A percentile compares a stretch with the other conserved stretches of the same genome.
These are phyloP conservation scores for Maccullochella peelii DNA, from an alignment of 2,113 vertebrate species.

Conservation along the genomic window DNA sequence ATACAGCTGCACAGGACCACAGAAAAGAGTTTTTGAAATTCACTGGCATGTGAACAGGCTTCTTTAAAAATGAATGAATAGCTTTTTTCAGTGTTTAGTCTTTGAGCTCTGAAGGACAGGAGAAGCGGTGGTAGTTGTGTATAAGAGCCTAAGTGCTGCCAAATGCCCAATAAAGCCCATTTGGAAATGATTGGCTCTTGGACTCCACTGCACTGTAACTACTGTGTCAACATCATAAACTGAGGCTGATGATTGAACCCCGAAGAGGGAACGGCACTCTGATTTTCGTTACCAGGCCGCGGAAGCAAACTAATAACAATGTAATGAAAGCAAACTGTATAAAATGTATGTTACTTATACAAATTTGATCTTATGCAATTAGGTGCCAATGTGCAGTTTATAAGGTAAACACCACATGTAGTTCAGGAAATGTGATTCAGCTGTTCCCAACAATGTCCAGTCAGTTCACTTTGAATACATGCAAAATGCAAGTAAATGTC, in stretches of 20 bases:
- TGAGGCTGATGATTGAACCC: slow-evolving; percentile 19
- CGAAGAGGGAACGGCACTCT: not conserved
- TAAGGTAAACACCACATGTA: not conserved
- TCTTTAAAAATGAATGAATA: slow-evolving; percentile 31
- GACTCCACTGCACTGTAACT: slow-evolving; percentile 10
- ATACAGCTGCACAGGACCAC: not conserved
- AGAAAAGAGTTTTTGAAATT: not conserved
- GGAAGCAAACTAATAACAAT: slow-evolving; percentile 36
- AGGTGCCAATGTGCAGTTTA: not conserved
- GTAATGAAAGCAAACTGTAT: slow-evolving; percentile 19
- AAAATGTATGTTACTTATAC: not conserved
- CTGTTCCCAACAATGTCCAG: not conserved
- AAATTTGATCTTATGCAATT: not conserved
- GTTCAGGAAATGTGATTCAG: not conserved
- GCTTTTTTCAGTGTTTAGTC: slow-evolving; percentile 50
- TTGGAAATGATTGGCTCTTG: slow-evolving; percentile 32
- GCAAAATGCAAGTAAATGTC: not conserved
- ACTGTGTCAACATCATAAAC: slow-evolving; percentile 51
- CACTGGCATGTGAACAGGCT: not conserved
- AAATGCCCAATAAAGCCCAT: slow-evolving; percentile 48
- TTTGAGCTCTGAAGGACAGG: slow-evolving; percentile 28
- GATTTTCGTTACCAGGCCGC: not conserved
- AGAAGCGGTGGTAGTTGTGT: slow-evolving; percentile 21
- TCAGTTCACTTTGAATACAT: not conserved
- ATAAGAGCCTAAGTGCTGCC: slow-evolving; percentile 34